Evolutionary conservation across 2,113 vertebrate genomes (phyloP).

Genomic region (Pygoscelis antarcticus): DNA sequence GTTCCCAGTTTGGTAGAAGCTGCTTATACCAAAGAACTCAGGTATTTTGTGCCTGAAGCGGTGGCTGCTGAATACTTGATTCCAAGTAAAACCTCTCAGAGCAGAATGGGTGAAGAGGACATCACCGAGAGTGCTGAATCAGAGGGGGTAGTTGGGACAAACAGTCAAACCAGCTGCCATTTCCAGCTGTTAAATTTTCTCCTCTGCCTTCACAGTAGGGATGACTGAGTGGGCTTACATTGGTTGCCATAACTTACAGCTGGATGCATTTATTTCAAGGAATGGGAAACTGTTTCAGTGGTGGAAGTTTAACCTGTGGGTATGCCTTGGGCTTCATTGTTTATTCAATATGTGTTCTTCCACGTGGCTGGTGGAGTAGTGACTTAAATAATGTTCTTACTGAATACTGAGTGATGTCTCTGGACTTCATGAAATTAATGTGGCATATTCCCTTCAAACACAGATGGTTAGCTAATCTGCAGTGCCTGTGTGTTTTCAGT

Average conservation of each 20-base stretch:
- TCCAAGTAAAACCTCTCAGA: not conserved
- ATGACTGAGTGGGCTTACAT: not conserved
- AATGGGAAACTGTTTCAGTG: not conserved
- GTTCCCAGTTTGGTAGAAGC: not conserved
- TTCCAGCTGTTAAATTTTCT: not conserved
- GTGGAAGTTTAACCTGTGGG: not conserved
- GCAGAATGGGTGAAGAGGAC: not conserved
- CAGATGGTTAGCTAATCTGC: not conserved
- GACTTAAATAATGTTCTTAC: not conserved
- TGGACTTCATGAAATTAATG: not conserved
- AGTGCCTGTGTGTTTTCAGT: not conserved
- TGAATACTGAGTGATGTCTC: not conserved
- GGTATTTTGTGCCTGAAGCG: not conserved
- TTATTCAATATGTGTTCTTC: not conserved
- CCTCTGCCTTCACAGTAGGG: not conserved
- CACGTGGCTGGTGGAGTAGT: not conserved
- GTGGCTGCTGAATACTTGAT: not conserved
- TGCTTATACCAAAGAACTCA: not conserved
- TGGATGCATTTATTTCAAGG: not conserved
- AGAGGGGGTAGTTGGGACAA: not conserved
- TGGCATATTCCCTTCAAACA: not conserved
- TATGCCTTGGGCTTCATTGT: not conserved
- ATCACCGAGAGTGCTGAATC: rapidly evolving
- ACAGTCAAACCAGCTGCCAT: not conserved
- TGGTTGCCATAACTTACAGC: rapidly evolving